Evolutionary conservation across 1,140 invertebrate genomes (phyloP).

Genomic region (Epicauta chinensis): DNA sequence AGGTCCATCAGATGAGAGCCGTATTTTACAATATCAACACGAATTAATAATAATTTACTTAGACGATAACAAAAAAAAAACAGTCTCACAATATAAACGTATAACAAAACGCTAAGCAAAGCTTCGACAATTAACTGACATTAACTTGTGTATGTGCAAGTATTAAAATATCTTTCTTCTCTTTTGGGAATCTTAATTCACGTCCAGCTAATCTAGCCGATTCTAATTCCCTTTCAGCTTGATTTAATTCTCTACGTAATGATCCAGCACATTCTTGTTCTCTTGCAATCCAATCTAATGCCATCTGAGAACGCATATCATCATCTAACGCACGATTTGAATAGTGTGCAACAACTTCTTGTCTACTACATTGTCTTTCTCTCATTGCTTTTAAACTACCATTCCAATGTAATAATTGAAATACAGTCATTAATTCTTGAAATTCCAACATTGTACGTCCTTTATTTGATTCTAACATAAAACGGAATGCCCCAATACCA

Average conservation of each 20-base stretch:
- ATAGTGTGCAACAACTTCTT: slow-evolving; percentile 92
- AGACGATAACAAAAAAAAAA: slow-evolving; percentile 20
- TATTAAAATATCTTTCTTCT: slow-evolving; percentile 91
- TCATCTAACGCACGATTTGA: slow-evolving; percentile 85
- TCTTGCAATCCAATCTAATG: slow-evolving; percentile 88
- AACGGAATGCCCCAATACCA: slow-evolving; percentile 89
- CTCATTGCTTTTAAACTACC: slow-evolving; percentile 88
- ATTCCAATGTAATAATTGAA: slow-evolving; percentile 94
- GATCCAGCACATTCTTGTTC: slow-evolving; percentile 77
- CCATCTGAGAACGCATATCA: slow-evolving; percentile 94
- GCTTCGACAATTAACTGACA: slow-evolving; percentile 36
- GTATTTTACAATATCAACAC: slow-evolving; percentile 26
- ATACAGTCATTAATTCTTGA: slow-evolving; percentile 94
- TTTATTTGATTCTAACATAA: slow-evolving; percentile 91
- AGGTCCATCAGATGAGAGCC: slow-evolving; percentile 15
- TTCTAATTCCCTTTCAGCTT: slow-evolving; percentile 82
- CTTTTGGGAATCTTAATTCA: slow-evolving; percentile 89
- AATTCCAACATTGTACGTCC: slow-evolving; percentile 93
- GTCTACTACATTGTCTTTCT: slow-evolving; percentile 88
- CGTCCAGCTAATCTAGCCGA: slow-evolving; percentile 82
- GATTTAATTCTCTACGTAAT: slow-evolving; percentile 70
- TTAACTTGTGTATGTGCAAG: slow-evolving; percentile 75
- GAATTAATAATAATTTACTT: slow-evolving; percentile 26
- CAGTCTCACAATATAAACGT: slow-evolving; percentile 26
- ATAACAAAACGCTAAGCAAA: slow-evolving; percentile 17